Percentiles rank a stretch among this genome's conserved stretches.
Evolutionary conservation across 1,140 invertebrate species (phyloP).

Genomic region (Drosophila mayri): DNA sequence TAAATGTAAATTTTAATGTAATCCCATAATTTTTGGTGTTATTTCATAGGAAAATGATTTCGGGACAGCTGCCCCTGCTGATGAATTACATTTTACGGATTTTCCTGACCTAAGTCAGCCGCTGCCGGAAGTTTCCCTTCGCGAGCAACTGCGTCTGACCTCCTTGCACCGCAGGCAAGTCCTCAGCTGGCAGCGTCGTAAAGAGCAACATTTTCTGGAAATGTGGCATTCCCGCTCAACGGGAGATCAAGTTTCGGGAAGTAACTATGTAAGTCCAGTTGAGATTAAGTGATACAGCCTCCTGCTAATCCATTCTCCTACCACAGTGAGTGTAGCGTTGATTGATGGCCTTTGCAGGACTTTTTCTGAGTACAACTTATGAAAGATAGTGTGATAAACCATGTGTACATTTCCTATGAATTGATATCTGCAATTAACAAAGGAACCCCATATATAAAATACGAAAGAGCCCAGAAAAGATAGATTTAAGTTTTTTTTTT

Average conservation of each 20-base stretch:
- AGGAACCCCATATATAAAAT: background rate
- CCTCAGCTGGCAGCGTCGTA: background rate
- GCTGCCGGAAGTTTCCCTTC: constrained; percentile 9
- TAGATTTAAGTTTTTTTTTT: too few species aligned
- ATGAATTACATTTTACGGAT: background rate
- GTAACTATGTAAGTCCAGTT: background rate
- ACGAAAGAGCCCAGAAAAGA: background rate
- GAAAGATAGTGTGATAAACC: constrained; percentile 17
- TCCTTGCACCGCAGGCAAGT: background rate
- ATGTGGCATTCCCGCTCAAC: background rate
- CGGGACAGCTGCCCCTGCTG: too few species aligned
- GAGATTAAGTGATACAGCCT: constrained; percentile 8
- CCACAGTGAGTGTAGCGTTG: background rate
- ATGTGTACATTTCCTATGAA: background rate
- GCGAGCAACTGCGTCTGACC: constrained; percentile 19
- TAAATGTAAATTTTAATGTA: background rate
- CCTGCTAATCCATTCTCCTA: background rate
- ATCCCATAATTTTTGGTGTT: background rate
- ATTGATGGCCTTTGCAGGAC: constrained; percentile 21
- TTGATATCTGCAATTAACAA: constrained; percentile 1
- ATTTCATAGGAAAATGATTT: background rate
- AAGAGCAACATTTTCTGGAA: background rate
- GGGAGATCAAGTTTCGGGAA: background rate
- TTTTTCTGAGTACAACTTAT: constrained; percentile 21
- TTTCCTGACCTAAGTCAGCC: constrained; percentile 5